Evolutionary conservation across 2,113 vertebrate species (phyloP), one percentile per base, ranked within the genome.

Genomic region (Butorides virescens): DNA sequence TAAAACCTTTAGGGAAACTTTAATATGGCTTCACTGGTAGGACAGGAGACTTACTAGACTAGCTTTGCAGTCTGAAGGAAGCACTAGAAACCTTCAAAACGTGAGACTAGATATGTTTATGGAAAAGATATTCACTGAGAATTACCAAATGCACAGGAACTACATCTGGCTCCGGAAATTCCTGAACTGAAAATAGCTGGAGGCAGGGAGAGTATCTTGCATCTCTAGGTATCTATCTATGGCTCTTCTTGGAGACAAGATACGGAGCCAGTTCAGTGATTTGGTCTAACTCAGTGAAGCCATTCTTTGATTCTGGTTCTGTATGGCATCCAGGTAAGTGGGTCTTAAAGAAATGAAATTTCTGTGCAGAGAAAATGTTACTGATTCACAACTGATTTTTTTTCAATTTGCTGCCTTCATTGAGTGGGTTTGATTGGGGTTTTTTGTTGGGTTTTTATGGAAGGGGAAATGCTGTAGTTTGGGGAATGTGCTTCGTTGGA

Each of bases 331-430:
- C 26, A 36, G 26, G 21, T 32, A 30, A 78, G 13, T 44, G 50
- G 15, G 13, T 76, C 71, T 88, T 61, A 50, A 82, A 83, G 59
- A 42, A 74, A 46, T 58, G 2, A 44, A 39, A 22, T 62, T 82
- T 70, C 52, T 80, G 9, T 39, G 81, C 50, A 88, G n/a, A 77
- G n/a, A 56, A 80, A 0, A 36, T 11, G 0, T 30, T 80, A 25
- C 10, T 56, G 52, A 65, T 93, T 52, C 56, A 44, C 5, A 10
- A 11, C 9, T 11, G 10, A 4, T 9, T 53, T 16, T 20, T 50
- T n/a, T 68, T 29, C 7, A 19, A 2, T 55, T 89, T 72, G 5
- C 47, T 79, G 9, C 50, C 15, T 56, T 13, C 0, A 0, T 25
- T 75, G 26, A 20, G 7, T 67, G 9, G 7, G 14, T 61, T 92